Evolutionary conservation across 1,140 invertebrate species (phyloP).

Genomic region (Palaemon carinicauda): DNA sequence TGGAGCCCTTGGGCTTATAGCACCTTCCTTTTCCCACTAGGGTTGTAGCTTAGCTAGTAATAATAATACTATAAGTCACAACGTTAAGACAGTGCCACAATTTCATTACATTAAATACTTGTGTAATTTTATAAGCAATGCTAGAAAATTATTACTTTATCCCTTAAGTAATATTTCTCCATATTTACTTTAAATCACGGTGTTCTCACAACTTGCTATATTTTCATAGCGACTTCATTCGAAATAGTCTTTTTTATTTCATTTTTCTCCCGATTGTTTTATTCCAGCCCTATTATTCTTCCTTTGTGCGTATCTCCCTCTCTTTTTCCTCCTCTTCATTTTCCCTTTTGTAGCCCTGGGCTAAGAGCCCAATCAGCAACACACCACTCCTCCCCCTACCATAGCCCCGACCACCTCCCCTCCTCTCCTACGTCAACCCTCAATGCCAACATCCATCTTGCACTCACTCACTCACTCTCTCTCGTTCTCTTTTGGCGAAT

Average conservation of each 20-base stretch:
- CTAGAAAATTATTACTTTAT: too few relatives aligned
- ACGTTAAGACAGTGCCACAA: too few relatives aligned
- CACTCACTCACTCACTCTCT: conserved; percentile 11
- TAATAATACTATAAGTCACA: too few relatives aligned
- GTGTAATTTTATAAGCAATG: too few relatives aligned
- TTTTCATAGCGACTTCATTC: neutral
- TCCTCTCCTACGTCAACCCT: neutral
- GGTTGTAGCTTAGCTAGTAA: too few relatives aligned
- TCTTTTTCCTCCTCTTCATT: neutral
- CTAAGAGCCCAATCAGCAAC: neutral
- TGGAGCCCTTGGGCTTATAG: too few relatives aligned
- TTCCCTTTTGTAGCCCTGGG: neutral
- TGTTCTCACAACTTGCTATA: too few relatives aligned
- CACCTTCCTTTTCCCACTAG: too few relatives aligned
- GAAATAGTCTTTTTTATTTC: neutral
- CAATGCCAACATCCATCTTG: neutral
- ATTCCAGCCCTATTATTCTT: neutral
- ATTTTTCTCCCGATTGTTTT: neutral
- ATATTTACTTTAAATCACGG: too few relatives aligned
- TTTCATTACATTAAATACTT: too few relatives aligned
- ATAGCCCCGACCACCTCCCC: neutral
- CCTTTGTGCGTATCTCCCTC: neutral
- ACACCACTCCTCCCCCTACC: neutral
- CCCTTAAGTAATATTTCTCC: too few relatives aligned
- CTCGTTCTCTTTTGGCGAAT: conserved; percentile 34